Evolutionary conservation across 2,888 invertebrate genomes (phyloP), one percentile per base, ranked within the genome.

Genomic region (Corbicula japonica): DNA sequence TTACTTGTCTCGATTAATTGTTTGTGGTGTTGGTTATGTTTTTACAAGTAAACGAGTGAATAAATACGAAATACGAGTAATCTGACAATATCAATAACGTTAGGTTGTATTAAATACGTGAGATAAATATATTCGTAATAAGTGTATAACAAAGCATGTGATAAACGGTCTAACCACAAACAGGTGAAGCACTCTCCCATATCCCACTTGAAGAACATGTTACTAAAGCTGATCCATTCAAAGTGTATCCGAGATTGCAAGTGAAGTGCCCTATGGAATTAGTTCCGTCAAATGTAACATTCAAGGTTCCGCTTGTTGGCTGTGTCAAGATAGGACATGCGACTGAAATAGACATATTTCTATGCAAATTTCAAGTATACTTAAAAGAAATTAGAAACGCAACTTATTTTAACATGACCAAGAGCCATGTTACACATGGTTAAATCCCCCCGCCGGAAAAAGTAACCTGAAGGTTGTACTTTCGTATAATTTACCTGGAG

Each of bases 111-210:
- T n/a, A n/a, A n/a, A n/a, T n/a, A n/a, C n/a, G n/a, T n/a, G n/a
- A n/a, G n/a, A n/a, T n/a, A n/a, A n/a, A n/a, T n/a, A n/a, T n/a
- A n/a, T n/a, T n/a, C n/a, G n/a, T n/a, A n/a, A n/a, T n/a, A n/a
- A n/a, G n/a, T n/a, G n/a, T n/a, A n/a, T n/a, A n/a, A n/a, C n/a
- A n/a, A n/a, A n/a, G n/a, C n/a, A n/a, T n/a, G n/a, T n/a, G n/a
- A n/a, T n/a, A n/a, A n/a, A n/a, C n/a, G n/a, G n/a, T n/a, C 73
- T 58, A 32, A 83, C 82, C 73, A 61, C 82, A 83, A 18, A 46
- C 28, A 1, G 82, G 82, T 10, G 26, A 15, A 1, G 44, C 21
- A 21, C 32, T 21, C 18, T 62, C 35, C 82, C 82, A 83, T 26
- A 8, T 56, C 15, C 78, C 78, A 21, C 38, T 28, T 21, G 48